phyloP scores from a whole-genome alignment of 2,113 vertebrate species.

The Centropus unirufus region DNA sequence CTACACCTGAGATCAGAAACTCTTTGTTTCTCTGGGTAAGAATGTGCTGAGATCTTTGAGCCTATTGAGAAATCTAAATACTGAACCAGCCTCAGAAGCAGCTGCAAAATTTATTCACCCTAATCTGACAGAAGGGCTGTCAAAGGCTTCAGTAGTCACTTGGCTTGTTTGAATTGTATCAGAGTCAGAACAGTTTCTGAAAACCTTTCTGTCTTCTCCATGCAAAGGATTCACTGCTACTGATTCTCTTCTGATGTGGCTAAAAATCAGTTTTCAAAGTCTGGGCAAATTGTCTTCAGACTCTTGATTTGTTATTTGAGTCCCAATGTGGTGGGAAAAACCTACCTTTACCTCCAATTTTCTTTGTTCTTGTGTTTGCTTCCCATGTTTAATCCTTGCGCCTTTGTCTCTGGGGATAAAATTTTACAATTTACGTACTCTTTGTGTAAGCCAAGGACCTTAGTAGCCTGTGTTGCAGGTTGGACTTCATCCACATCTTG shows the following conservation, averaged over 20 bases:
- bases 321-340: neutral
- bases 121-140: neutral
- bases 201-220: neutral
- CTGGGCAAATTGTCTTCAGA: neutral
- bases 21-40: neutral
- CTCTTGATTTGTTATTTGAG: neutral
- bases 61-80: conserved; percentile 9
- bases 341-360: neutral
- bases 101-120: neutral
- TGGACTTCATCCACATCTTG: neutral
- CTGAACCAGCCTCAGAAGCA: neutral
- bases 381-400: neutral
- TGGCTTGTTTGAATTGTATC: neutral
- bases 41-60: neutral
- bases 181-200: neutral
- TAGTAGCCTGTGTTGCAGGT: neutral
- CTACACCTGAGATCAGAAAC: neutral
- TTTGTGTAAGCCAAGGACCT: neutral
- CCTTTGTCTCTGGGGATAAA: neutral
- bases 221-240: neutral
- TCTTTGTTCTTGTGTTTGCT: neutral
- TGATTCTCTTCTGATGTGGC: neutral
- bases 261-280: neutral
- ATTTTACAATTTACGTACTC: neutral
- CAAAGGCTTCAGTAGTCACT: neutral